Base-by-base conservation (phyloP, 2,113 vertebrate species). In the Progne subis region DNA sequence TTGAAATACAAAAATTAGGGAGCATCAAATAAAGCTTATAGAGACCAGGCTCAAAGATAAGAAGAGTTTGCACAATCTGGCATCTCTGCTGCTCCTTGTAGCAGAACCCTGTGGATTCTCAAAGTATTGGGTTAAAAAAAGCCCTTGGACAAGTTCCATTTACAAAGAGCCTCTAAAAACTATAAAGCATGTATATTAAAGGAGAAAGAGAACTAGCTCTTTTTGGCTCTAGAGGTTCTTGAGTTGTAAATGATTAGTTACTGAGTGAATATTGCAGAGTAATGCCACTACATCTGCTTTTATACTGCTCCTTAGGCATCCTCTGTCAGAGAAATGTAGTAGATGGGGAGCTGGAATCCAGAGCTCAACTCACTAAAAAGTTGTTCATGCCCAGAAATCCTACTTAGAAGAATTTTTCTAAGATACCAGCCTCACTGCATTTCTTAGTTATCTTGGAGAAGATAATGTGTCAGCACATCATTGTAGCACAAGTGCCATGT, bases 101-200 rank as follows among this genome's bases (percentile, higher is more conserved):
- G 41, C 65, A 90, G 50, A 12, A 49, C 2, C 0, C 8, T 2
- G 0, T 37, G 11, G 15, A 55, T 75, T 56, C 18, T 68, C 9
- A 25, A 78, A 76, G 10, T n/a, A 72, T 37, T 26, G 37, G 46
- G 28, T 83, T 77, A 41, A 76, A 88, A 85, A 87, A 83, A 56
- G 2, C 34, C 32, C 13, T 61, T 0, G 0, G 31, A n/a, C 2
- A 57, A 57, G 53, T 43, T 56, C 44, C 1, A 4, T 37, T 88
- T 43, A 41, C 23, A 50, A 85, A 82, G 90, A 90, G 5, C 46
- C 46, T 77, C 59, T 72, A 61, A 60, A 82, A 76, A 11, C 7
- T 44, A 12, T 34, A 14, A 50, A 25, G 44, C 15, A 34, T 11
- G 16, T 41, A 19, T 43, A 13, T n/a, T 9, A 41, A 56, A 77